Conservation (phyloP, 2,113 vertebrate species). For the Ancistrus triradiatus region DNA sequence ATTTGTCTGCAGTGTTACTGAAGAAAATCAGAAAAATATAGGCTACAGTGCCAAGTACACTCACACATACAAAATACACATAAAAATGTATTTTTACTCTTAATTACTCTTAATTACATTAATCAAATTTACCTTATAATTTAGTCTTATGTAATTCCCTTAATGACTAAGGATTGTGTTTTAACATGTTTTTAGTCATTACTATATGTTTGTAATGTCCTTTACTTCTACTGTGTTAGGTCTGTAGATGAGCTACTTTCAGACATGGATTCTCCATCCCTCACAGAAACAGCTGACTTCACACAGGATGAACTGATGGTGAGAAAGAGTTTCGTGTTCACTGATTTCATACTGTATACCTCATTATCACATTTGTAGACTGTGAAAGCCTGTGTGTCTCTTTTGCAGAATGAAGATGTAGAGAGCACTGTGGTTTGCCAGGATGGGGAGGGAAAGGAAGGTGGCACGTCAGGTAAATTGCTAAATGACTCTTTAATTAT, state of each 20-base stretch:
- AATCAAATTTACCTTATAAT: no score
- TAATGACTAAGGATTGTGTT: no score
- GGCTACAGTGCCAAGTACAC: no score
- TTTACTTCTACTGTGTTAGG: slow-evolving; percentile 47
- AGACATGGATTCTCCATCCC: slow-evolving; percentile 55
- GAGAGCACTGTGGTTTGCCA: slow-evolving; percentile 27
- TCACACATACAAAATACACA: no score
- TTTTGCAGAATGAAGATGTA: slow-evolving; percentile 47
- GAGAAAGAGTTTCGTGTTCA: slow-evolving; percentile 33
- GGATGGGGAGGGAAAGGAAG: slow-evolving; percentile 55
- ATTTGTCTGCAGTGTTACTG: no score
- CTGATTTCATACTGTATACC: background rate
- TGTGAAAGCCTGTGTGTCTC: background rate
- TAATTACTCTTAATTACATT: no score
- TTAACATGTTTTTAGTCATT: no score
- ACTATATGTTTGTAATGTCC: slow-evolving; percentile 17
- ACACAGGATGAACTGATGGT: slow-evolving; percentile 54
- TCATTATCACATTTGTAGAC: background rate
- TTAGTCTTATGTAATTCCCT: no score
- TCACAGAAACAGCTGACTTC: slow-evolving; percentile 50
- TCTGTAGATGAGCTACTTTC: slow-evolving; percentile 59
- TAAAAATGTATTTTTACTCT: no score
- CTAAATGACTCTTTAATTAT: no score
- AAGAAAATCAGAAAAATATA: no score
- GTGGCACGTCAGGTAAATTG: slow-evolving; percentile 53